phyloP scores from a whole-genome alignment of 2,797 vertebrate species.

The Poecilia wingei region DNA sequence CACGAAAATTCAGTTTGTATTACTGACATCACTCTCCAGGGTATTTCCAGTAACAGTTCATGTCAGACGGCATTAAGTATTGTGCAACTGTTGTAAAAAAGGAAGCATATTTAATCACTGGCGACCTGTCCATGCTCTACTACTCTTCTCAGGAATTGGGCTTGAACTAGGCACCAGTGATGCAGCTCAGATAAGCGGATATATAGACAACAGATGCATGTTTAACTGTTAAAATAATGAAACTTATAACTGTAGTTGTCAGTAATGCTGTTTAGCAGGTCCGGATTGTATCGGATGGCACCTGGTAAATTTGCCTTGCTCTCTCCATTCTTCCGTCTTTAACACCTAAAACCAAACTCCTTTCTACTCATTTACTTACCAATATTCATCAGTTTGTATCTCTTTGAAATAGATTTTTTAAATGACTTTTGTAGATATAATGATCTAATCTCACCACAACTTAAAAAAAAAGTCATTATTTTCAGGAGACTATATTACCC shows the following conservation, averaged over 20 bases:
- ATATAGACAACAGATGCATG: background rate
- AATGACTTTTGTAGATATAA: background rate
- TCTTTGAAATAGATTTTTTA: no score
- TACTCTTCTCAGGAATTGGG: background rate
- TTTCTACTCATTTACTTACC: background rate
- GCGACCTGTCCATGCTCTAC: background rate
- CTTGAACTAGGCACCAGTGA: background rate
- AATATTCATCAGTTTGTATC: background rate
- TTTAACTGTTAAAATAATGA: background rate
- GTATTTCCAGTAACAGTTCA: slow-evolving; percentile 1
- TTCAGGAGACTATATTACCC: background rate
- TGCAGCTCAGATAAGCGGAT: background rate
- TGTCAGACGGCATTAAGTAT: background rate
- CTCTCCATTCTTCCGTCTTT: background rate
- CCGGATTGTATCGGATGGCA: background rate
- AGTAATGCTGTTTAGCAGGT: background rate
- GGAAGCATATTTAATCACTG: background rate
- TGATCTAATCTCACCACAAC: background rate
- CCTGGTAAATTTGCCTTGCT: background rate
- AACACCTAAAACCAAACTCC: background rate
- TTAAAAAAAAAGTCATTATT: background rate
- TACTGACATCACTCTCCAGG: slow-evolving; percentile 46
- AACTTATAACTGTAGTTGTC: background rate
- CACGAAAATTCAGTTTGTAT: slow-evolving; percentile 57
- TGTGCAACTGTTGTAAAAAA: background rate